Conservation (phyloP, 2,888 invertebrate genomes). For the Cepaea hortensis region DNA sequence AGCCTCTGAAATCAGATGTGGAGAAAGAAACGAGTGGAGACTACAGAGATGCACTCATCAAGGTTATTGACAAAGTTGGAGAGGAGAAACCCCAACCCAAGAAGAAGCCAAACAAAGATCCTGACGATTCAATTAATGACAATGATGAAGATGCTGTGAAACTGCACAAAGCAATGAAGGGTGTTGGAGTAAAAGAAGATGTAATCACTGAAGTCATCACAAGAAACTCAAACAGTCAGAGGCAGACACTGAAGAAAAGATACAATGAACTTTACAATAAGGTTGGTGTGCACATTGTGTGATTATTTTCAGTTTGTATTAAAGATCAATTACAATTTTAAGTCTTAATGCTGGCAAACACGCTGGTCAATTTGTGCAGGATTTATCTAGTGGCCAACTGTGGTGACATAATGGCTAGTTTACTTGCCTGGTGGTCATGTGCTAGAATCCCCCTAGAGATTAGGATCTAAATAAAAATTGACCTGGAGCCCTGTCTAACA, state of each 20-base stretch:
- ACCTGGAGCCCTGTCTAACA: no score
- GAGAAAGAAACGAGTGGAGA: conserved; percentile 74
- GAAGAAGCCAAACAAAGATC: conserved; percentile 53
- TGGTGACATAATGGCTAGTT: no score
- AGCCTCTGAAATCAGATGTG: conserved; percentile 70
- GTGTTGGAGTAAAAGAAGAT: conserved; percentile 64
- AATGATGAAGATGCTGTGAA: conserved; percentile 64
- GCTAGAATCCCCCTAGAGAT: no score
- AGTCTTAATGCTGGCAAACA: no score
- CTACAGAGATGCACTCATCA: conserved; percentile 71
- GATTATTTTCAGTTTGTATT: no score
- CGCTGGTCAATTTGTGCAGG: no score
- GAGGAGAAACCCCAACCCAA: conserved; percentile 31
- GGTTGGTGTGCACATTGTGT: conserved; percentile 46
- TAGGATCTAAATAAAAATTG: no score
- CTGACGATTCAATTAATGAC: conserved; percentile 66
- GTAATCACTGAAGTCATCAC: conserved; percentile 66
- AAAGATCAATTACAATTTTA: no score
- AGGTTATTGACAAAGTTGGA: conserved; percentile 61
- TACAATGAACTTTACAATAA: conserved; percentile 55
- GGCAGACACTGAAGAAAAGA: conserved; percentile 64
- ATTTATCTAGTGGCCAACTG: no score
- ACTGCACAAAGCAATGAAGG: conserved; percentile 68
- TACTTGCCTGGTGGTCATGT: no score
- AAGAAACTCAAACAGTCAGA: conserved; percentile 64